Evolutionary conservation across 2,113 vertebrate species (phyloP), one percentile per base, ranked within the genome.

Genomic region (Petrocephalus microphthalmus): DNA sequence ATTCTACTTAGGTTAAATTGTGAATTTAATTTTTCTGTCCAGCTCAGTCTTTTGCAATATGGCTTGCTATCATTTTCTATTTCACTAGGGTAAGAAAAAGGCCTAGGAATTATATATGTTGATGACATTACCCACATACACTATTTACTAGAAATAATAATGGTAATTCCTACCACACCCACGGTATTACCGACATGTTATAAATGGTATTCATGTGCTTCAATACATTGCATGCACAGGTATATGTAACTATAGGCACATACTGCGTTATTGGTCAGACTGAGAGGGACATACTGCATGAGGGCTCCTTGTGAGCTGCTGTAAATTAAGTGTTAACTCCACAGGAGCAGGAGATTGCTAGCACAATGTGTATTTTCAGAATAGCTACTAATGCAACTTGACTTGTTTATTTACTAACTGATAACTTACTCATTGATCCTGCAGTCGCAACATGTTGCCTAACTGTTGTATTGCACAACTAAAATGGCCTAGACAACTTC

Each of bases 401-500:
- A n/a, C 29, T 54, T 85, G 13, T 54, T 85, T 37, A 33, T 85
- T 54, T 54, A 53, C 47, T 54, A 51, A 85, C 47, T 85, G 84
- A n/a, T 90, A 90, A 90, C 87, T 87, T 83, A 74, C 89, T 91
- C 88, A 89, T 89, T 74, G 60, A 90, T 87, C 74, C 88, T 88
- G 85, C 71, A 47, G 19, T 89, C 87, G 47, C 52, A 85, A 29
- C 29, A 56, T 85, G 29, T 37, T 85, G 15, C 19, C 15, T 56
- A 29, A 89, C 91, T 90, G 92, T 93, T 94, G 92, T 91, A 90
- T 88, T 90, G 91, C 85, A 90, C 90, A 90, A 91, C 91, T 93
- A 42, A 91, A 91, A 94, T 94, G 94, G 94, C 94, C 94, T 92
- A 94, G 94, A 93, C 94, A 92, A 92, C 91, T 93, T 92, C 92